Evolutionary conservation across 1,140 invertebrate species (phyloP).

Genomic region (Telenomus remus): DNA sequence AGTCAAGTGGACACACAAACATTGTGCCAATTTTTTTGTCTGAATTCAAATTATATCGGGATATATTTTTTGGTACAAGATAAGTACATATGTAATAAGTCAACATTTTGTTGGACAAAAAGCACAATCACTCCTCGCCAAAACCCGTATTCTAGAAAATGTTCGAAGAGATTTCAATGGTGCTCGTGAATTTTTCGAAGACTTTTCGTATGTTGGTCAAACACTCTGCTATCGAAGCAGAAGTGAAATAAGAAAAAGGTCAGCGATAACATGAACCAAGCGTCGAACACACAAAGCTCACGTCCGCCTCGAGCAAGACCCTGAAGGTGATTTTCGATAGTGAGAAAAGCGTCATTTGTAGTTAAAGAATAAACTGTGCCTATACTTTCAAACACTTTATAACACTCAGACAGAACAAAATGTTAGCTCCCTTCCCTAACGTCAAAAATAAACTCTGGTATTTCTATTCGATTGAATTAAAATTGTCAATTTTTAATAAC

Average conservation of each 20-base stretch:
- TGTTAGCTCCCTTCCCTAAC: too few species aligned
- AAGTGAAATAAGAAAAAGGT: slow-evolving; percentile 55
- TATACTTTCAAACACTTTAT: slow-evolving; percentile 7
- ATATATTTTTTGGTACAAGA: slow-evolving; percentile 12
- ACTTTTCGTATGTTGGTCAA: slow-evolving; percentile 56
- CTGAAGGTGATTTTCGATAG: slow-evolving; percentile 49
- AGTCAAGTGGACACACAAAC: not conserved
- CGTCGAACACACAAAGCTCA: slow-evolving; percentile 52
- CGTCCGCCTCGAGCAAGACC: slow-evolving; percentile 27
- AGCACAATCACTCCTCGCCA: slow-evolving; percentile 43
- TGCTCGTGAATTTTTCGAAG: slow-evolving; percentile 52
- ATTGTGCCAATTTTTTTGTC: not conserved
- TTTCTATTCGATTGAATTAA: too few species aligned
- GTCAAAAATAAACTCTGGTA: too few species aligned
- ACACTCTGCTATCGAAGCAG: slow-evolving; percentile 45
- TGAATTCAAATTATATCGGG: not conserved
- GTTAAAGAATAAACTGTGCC: slow-evolving; percentile 40
- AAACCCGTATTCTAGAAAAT: slow-evolving; percentile 44
- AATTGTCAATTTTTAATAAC: too few species aligned
- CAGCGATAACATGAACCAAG: slow-evolving; percentile 48
- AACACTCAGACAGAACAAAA: too few species aligned
- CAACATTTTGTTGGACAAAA: slow-evolving; percentile 30
- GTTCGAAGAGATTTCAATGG: slow-evolving; percentile 50
- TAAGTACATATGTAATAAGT: slow-evolving; percentile 25
- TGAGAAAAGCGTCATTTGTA: slow-evolving; percentile 49